Evolutionary conservation across 2,113 vertebrate genomes (phyloP), one percentile per base, ranked within the genome.

Genomic region (Albula goreensis): DNA sequence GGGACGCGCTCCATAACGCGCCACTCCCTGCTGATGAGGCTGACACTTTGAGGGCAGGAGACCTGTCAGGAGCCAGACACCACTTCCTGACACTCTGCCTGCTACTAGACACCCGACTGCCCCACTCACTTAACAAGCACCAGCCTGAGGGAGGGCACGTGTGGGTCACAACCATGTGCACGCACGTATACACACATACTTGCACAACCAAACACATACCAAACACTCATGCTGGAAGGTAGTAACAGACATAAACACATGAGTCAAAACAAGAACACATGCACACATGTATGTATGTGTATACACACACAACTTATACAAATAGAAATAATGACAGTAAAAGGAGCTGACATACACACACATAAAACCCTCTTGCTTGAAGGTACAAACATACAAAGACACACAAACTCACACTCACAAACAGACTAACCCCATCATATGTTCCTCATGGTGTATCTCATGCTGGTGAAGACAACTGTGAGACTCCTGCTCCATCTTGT

Each of bases 71-170:
- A 15, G 83, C 25, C 4, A 25, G 74, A 15, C 17, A 7, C 48
- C 12, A 85, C 50, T 57, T 57, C 74, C 53, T 85, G 85, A 12
- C 10, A 2, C 25, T 49, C 48, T 17, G 22, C 85, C 79, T 82
- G 49, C 50, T 25, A 82, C 85, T 86, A 50, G 63, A 86, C 70
- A 15, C 85, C 74, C 9, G 25, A 13, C 41, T 2, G 8, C 49
- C 74, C 52, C 12, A 4, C n/a, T 41, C 19, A 50, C 22, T 74
- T 50, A 66, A 81, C 57, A 80, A 85, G 79, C 56, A 85, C 78
- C 77, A 80, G 56, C 25, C 52, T 41, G 19, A 56, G 1, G 31
- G 52, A 82, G 50, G 81, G 19, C 50, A 56, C 50, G 5, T 11
- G 31, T 41, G 49, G n/a, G 53, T 83, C 82, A 83, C 10, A 49